Base-by-base conservation (phyloP, 2,888 invertebrate genomes). In the Clunio marinus region DNA sequence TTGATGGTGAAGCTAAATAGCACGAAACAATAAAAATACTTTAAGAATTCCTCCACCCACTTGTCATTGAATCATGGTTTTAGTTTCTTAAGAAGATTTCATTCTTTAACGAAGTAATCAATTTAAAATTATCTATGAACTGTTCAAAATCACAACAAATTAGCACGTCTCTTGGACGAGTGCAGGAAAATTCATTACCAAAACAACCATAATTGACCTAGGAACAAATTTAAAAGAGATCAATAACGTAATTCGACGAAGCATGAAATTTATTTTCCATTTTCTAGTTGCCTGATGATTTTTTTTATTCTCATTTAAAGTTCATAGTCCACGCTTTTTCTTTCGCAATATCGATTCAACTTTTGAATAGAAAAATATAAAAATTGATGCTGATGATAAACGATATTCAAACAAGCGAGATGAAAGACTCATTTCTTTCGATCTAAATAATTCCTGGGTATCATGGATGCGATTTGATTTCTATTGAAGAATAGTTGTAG, bases 401-500 rank as follows among this genome's bases (percentile, higher is more conserved):
- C 51, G 51, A 51, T 51, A 17, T 51, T 51, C 51, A 51, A 51
- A 51, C 51, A 51, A n/a, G n/a, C n/a, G n/a, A n/a, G n/a, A n/a
- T n/a, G n/a, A n/a, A n/a, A n/a, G 22, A 51, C 41, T 41, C 15
- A 10, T 41, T 41, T 41, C 51, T 15, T 45, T 22, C 20, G 51
- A 17, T 51, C n/a, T 2, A 22, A 51, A 17, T 51, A 51, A 51
- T 51, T 51, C 51, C 51, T 20, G 20, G 41, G 20, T 51, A 51
- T 51, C 51, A 3, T 51, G 51, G 51, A 51, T 51, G 51, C 51
- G 51, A 51, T 51, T n/a, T 51, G 51, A 51, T 57, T 57, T 57
- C 57, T 57, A 27, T 57, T 57, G 37, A 60, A 32, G 22, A 60
- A 22, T 60, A 32, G 35, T 25, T 66, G 51, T 55, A 68, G 70